Base-by-base conservation (phyloP, 1,140 invertebrate genomes). In the Drosophila guanche region DNA sequence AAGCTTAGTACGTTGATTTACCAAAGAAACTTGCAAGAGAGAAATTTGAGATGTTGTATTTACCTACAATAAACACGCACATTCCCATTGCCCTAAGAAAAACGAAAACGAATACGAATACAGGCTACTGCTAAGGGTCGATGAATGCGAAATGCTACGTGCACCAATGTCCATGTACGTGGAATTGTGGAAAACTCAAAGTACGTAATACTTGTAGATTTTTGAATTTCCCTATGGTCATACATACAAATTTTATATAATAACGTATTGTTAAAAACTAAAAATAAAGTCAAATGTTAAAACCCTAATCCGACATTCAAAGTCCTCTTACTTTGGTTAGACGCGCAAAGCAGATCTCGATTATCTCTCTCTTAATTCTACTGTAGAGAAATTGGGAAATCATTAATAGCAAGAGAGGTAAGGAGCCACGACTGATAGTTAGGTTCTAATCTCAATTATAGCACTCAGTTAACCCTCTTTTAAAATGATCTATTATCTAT, bases 151-250 rank as follows among this genome's bases (percentile, higher is more conserved):
- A 41, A 65, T 46, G 3, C 16, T 42, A 29, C 54, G 42, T 68
- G 52, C 58, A 62, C 27, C 33, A 37, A 37, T 33, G 29, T 33
- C 29, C 29, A 54, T 58, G 51, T 7, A 53, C 56, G 72, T 63
- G 74, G 79, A 78, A 62, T 70, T 83, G 75, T 63, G 77, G 70
- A 66, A 55, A 70, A 67, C 61, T 78, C 63, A 58, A 47, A 80
- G 76, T 76, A 56, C 46, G 51, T 79, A 71, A 68, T 61, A 66
- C 65, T 56, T 76, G 63, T 85, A 85, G 80, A 71, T 66, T 69
- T 73, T 86, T 76, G 60, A 85, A 85, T 86, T 85, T 85, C 80
- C 80, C 86, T 85, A 85, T 80, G 86, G 72, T 83, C 53, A 77
- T 74, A 61, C 40, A 76, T 80, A 73, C 48, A 72, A 86, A 86